phyloP scores from a whole-genome alignment of 2,797 vertebrate species.

The Adrianichthys oophorus region DNA sequence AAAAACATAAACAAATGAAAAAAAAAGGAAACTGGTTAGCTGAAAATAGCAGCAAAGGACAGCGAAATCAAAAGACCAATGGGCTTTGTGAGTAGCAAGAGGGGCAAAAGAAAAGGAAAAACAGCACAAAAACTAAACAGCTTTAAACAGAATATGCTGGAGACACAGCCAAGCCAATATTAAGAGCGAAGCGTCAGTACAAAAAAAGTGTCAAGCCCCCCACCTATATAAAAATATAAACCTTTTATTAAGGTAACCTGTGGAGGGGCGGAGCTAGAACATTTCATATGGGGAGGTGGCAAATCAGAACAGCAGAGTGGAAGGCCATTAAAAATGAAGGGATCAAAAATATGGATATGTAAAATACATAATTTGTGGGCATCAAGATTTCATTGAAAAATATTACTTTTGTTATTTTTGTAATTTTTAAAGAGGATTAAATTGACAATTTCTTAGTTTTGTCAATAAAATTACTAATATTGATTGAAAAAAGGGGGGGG shows the following conservation, averaged over 20 bases:
- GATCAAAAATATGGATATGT: too few relatives aligned
- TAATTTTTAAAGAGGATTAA: too few relatives aligned
- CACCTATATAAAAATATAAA: neutral
- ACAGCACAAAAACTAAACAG: conserved; percentile 28
- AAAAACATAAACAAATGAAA: conserved; percentile 62
- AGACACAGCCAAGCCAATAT: conserved; percentile 26
- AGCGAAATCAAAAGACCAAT: conserved; percentile 36
- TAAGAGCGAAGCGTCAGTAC: conserved; percentile 30
- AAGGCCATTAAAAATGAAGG: too few relatives aligned
- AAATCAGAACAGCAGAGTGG: too few relatives aligned
- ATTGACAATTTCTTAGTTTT: too few relatives aligned
- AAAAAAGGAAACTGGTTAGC: conserved; percentile 68
- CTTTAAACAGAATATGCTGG: conserved; percentile 10
- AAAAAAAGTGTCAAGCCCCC: neutral
- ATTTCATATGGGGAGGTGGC: neutral
- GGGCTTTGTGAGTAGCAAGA: conserved; percentile 17
- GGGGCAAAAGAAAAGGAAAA: conserved; percentile 24
- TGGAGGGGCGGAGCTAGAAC: neutral
- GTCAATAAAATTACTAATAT: too few relatives aligned
- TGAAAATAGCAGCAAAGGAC: conserved; percentile 57
- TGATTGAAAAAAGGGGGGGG: too few relatives aligned
- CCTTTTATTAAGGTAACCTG: neutral
- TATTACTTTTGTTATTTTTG: too few relatives aligned
- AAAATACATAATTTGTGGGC: too few relatives aligned
- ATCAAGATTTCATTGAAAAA: too few relatives aligned